A percentile compares a stretch with the other conserved stretches of the same genome.
phyloP scores from a whole-genome alignment of 53 echinoderm and acorn worm genomes.

The Holothuria leucospilota region DNA sequence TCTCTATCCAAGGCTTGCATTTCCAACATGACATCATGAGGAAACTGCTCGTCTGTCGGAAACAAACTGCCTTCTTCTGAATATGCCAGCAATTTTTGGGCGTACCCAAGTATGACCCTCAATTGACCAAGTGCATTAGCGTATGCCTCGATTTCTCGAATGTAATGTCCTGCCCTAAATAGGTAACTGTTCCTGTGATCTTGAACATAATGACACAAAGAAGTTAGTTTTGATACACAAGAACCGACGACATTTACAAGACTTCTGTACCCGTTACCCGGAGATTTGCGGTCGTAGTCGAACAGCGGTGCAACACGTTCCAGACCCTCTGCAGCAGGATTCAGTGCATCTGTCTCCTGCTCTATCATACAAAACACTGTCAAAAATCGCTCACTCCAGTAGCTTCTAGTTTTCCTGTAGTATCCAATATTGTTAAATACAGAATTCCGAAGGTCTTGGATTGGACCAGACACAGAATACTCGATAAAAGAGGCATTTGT shows the following conservation, averaged over 20 bases:
- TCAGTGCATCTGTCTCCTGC: conserved; percentile 87
- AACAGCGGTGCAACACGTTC: conserved; percentile 80
- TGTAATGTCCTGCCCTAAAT: conserved; percentile 79
- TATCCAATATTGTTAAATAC: conserved; percentile 96
- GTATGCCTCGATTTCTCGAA: conserved; percentile 84
- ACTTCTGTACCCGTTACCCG: conserved; percentile 96
- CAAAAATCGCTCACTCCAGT: conserved; percentile 81
- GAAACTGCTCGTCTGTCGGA: conserved; percentile 83
- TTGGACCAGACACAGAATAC: conserved; percentile 68
- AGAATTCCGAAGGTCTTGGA: conserved; percentile 82
- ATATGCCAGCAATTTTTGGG: conserved; percentile 89
- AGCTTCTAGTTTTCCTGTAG: conserved; percentile 77
- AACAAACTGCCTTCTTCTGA: conserved; percentile 80
- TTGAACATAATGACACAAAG: conserved; percentile 69
- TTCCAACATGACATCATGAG: conserved; percentile 84
- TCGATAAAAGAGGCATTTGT: conserved; percentile 59
- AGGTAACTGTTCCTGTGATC: conserved; percentile 81
- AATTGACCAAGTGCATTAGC: conserved; percentile 84
- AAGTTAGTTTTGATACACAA: conserved; percentile 80
- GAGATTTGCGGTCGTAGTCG: conserved; percentile 81
- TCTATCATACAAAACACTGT: conserved; percentile 88
- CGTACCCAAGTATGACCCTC: conserved; percentile 83
- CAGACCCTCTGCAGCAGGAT: conserved; percentile 87
- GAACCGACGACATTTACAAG: conserved; percentile 88
- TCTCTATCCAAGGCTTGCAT: conserved; percentile 94